Base-by-base conservation (phyloP, 1,140 invertebrate species). In the Euura saliciscinereae region DNA sequence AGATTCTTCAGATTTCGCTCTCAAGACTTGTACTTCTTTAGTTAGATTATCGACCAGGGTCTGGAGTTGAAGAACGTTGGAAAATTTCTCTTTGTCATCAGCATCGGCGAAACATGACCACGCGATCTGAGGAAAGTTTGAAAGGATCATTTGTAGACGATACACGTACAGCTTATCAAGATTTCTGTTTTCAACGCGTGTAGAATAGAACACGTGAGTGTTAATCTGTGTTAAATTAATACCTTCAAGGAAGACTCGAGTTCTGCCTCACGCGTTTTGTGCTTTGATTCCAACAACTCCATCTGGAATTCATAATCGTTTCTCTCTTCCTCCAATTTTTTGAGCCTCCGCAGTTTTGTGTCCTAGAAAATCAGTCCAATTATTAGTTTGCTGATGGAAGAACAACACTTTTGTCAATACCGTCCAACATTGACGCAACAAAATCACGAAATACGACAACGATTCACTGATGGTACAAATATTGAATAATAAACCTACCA, bases 221-320 rank as follows among this genome's bases (percentile, higher is more conserved):
- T 6, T 11, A 59, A 59, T 59, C 13, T 59, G 6, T 59, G 51
- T 59, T 11, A 59, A 28, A 28, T n/a, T n/a, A n/a, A n/a, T 8
- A 71, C 45, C 66, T 74, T 70, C 11, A 77, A 67, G 8, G 76
- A 77, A 2, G 46, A 43, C 64, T 77, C 76, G 2, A 77, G 65
- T 43, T 77, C 76, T 46, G 72, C 59, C 67, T 74, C 76, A 11
- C 76, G 74, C 3, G 42, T 68, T 59, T 77, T 77, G 45, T 74
- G 65, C 68, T 77, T 75, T 10, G 11, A 51, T 42, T 67, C 68
- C 13, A 75, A 42, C 2, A 72, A 46, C 65, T 77, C 76, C 8
- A 75, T 65, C 71, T 75, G 71, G 59, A 43, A 75, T 8, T 65
- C 67, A 59, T 59, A 59, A n/a, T 59, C 51, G 4, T 8, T 59